These are phyloP conservation scores for Loripinus fragilis DNA, from an alignment of 2,888 invertebrate genomes.

Conservation along the genomic window DNA sequence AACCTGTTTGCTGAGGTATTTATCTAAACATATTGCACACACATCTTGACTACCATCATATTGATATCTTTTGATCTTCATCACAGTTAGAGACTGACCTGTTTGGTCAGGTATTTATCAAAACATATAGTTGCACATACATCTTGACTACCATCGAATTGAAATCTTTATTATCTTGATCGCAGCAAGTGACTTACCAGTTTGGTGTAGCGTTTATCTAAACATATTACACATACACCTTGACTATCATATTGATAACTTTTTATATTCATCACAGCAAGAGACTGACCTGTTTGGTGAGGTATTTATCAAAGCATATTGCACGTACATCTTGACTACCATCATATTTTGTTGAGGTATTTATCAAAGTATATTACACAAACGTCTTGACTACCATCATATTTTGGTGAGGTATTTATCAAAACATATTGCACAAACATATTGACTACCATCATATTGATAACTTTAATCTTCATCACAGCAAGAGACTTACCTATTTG, in stretches of 20 bases:
- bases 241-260: too few species aligned
- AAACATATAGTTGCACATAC: too few species aligned
- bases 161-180: too few species aligned
- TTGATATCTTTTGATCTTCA: slow-evolving; percentile 77
- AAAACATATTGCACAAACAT: slow-evolving; percentile 84
- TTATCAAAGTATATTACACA: slow-evolving; percentile 85
- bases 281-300: slow-evolving; percentile 81
- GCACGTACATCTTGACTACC: too few species aligned
- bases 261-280: too few species aligned
- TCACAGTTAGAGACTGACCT: slow-evolving; percentile 77
- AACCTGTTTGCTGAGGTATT: slow-evolving; percentile 83
- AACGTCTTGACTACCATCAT: slow-evolving; percentile 72
- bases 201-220: too few species aligned
- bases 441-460: too few species aligned
- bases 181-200: too few species aligned
- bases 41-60: slow-evolving; percentile 74
- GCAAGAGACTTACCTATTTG: slow-evolving; percentile 80
- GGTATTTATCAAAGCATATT: slow-evolving; percentile 84
- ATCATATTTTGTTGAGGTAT: slow-evolving; percentile 83
- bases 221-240: slow-evolving; percentile 84
- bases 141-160: too few species aligned
- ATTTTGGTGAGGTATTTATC: slow-evolving; percentile 83
- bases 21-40: slow-evolving; percentile 84
- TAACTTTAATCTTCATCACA: too few species aligned
- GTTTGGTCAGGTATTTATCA: slow-evolving; percentile 83